phyloP scores from a whole-genome alignment of 2,797 vertebrate genomes.

The Psittacula echo region DNA sequence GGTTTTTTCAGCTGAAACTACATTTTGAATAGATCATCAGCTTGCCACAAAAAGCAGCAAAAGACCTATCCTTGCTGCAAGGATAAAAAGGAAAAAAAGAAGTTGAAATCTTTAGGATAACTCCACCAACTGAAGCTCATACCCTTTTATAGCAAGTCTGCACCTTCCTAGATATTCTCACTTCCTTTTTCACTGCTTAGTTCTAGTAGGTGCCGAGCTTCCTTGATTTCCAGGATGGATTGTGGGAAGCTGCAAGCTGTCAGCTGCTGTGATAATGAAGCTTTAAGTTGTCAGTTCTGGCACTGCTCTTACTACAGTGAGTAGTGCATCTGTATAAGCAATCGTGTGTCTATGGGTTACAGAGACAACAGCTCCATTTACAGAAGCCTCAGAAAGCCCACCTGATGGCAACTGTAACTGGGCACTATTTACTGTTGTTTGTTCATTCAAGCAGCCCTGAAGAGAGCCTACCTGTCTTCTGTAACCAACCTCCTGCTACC shows the following conservation, averaged over 20 bases:
- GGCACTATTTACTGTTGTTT: neutral
- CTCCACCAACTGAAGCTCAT: neutral
- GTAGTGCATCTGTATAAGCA: slow-evolving; percentile 34
- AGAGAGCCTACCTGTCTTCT: neutral
- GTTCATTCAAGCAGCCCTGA: neutral
- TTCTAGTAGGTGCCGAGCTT: slow-evolving; percentile 1
- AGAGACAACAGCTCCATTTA: neutral
- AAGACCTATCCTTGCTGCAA: slow-evolving; percentile 28
- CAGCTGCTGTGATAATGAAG: slow-evolving; percentile 59
- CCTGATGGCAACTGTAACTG: neutral
- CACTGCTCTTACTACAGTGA: slow-evolving; percentile 47
- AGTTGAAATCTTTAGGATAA: slow-evolving; percentile 47
- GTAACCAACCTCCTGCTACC: neutral
- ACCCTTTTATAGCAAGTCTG: slow-evolving; percentile 43
- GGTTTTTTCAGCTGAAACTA: slow-evolving; percentile 50
- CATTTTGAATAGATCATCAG: slow-evolving; percentile 53
- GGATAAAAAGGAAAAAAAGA: slow-evolving; percentile 40
- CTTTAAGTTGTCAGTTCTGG: slow-evolving; percentile 38
- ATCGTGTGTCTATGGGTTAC: neutral
- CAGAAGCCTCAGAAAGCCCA: neutral
- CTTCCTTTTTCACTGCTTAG: slow-evolving; percentile 1
- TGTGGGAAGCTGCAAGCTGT: slow-evolving; percentile 64
- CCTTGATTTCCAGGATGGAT: slow-evolving; percentile 43
- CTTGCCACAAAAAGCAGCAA: slow-evolving; percentile 41
- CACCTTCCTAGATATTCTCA: slow-evolving; percentile 44